Evolutionary conservation across 2,888 invertebrate genomes (phyloP).

Genomic region (Fragum fragum): DNA sequence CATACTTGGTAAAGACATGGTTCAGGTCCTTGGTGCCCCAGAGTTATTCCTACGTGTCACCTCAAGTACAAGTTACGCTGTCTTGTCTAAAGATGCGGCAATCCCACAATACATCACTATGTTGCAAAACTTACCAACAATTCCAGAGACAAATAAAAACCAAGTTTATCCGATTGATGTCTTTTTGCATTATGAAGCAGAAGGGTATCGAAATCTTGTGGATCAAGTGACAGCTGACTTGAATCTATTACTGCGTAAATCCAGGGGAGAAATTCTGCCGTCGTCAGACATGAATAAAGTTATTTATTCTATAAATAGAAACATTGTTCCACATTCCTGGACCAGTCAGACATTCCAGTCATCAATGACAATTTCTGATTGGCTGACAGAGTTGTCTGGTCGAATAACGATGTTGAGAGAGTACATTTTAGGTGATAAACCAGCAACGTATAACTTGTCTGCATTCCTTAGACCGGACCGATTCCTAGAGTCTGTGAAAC

Average conservation of each 20-base stretch:
- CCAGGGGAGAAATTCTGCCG: conserved; percentile 74
- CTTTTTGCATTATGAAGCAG: conserved; percentile 80
- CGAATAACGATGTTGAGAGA: conserved; percentile 68
- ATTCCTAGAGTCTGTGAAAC: conserved; percentile 80
- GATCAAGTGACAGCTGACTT: conserved; percentile 74
- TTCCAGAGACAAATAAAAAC: conserved; percentile 76
- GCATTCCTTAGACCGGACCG: conserved; percentile 82
- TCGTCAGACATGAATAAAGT: conserved; percentile 69
- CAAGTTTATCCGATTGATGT: conserved; percentile 82
- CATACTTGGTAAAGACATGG: conserved; percentile 76
- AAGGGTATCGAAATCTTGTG: conserved; percentile 73
- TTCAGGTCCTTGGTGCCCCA: conserved; percentile 81
- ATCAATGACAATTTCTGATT: conserved; percentile 70
- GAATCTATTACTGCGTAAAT: conserved; percentile 67
- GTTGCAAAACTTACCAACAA: conserved; percentile 72
- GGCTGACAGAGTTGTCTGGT: conserved; percentile 73
- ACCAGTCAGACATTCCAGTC: conserved; percentile 76
- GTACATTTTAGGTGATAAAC: conserved; percentile 67
- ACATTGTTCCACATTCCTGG: conserved; percentile 79
- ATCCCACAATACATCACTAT: conserved; percentile 69
- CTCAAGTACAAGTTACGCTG: conserved; percentile 56
- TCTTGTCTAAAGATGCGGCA: conserved; percentile 63
- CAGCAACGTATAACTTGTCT: conserved; percentile 74
- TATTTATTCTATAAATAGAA: conserved; percentile 75
- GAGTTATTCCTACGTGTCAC: conserved; percentile 76